Evolutionary conservation across 2,113 vertebrate genomes (phyloP), one percentile per base, ranked within the genome.

Genomic region (Antennarius striatus): DNA sequence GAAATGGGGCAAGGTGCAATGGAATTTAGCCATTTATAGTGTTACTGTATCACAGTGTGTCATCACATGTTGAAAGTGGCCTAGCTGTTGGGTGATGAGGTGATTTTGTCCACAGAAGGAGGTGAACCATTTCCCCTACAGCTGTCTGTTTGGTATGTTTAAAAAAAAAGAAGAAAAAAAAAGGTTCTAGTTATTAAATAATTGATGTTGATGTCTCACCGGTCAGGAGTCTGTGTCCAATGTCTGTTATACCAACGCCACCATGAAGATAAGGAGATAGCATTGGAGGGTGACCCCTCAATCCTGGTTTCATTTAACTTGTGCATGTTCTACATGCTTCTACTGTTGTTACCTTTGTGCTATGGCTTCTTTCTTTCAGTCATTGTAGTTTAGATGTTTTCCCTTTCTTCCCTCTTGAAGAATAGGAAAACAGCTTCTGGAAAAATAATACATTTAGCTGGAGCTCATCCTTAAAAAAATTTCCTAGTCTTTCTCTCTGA

Each of bases 381-480:
- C 32, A 36, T 36, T 36, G 32, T 36, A 36, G 32, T 36, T 36
- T 36, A 9, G 10, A 43, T 75, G 75, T 46, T 64, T 68, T 17
- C 13, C 61, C 65, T 55, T 43, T 10, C n/a, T 8, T 9, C 22
- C 5, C 5, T 36, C 4, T 7, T 7, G 32, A 36, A 36, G 28
- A 53, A 11, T 12, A 4, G 5, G 3, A n/a, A 10, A 39, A 32
- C 51, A 49, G 69, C 45, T 56, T 42, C 11, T 69, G 58, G 30
- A 79, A 69, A 50, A 58, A 67, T 63, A 80, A 88, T 67, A 83
- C 90, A 84, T 72, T 71, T 77, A 70, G 58, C 59, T 58, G 56
- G 63, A 86, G 73, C 67, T 86, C 79, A 76, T 85, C 73, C 79
- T 68, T 58, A 3, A 70, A 72, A 75, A 55, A 10, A 10, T 70